phyloP scores from a whole-genome alignment of 2,113 vertebrate genomes.

The Galbula dea region DNA sequence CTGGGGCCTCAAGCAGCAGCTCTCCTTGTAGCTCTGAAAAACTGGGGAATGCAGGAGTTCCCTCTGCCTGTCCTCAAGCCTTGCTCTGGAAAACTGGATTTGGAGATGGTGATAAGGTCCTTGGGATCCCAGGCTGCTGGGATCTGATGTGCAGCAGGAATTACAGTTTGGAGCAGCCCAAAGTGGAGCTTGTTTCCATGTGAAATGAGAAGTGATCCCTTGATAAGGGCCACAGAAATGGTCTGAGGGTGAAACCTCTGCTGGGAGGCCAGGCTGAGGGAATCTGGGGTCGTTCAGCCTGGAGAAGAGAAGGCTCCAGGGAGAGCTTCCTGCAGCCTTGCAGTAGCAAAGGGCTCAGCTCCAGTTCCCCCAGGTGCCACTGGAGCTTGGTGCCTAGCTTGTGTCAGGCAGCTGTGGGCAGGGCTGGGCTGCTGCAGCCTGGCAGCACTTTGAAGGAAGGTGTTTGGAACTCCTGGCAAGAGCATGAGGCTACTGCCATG shows the following conservation, averaged over 20 bases:
- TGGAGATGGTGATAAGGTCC: fast-evolving
- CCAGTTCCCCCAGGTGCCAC: no score
- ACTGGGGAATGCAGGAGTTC: neutral
- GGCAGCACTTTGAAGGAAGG: no score
- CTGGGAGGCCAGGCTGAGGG: no score
- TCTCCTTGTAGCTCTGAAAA: neutral
- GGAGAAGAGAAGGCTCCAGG: no score
- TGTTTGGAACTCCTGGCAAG: no score
- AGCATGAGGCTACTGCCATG: no score
- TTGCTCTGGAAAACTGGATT: neutral
- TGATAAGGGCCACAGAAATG: neutral
- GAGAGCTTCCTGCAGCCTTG: no score
- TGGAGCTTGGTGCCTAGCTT: no score
- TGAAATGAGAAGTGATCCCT: neutral
- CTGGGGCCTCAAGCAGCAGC: neutral
- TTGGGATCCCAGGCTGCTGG: fast-evolving
- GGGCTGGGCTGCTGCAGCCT: no score
- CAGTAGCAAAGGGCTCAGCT: no score
- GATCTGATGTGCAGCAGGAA: neutral
- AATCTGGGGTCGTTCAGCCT: no score
- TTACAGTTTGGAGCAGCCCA: fast-evolving
- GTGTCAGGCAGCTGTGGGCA: no score
- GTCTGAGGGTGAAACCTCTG: neutral
- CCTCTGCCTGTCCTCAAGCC: neutral
- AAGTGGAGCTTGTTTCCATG: neutral